Percentiles rank a stretch among this genome's conserved stretches.
These are phyloP conservation scores for Oedothorax gibbosus DNA, from an alignment of 1,140 invertebrate species.

Conservation along the genomic window DNA sequence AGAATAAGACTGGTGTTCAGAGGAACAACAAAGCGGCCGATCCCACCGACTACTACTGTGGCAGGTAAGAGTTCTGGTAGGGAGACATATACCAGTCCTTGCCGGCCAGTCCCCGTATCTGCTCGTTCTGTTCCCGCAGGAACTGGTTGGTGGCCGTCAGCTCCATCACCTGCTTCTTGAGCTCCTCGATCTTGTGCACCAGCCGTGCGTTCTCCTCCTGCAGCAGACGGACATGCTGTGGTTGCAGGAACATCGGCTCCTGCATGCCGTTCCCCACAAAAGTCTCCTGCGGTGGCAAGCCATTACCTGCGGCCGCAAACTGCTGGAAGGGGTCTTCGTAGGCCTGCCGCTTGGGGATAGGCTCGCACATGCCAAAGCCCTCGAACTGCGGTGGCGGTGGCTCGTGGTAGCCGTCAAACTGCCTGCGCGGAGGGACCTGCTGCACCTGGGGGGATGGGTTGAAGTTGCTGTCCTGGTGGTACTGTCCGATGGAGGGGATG, in stretches of 20 bases:
- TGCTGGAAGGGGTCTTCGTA: constrained; percentile 41
- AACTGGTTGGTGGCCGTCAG: constrained; percentile 84
- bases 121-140: constrained; percentile 82
- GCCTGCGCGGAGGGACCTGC: neutral
- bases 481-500: constrained; percentile 64
- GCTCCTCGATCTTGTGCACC: constrained; percentile 78
- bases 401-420: constrained; percentile 50
- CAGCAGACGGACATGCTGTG: constrained; percentile 66
- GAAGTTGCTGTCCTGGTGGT: constrained; percentile 62
- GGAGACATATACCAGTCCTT: constrained; percentile 65
- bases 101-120: constrained; percentile 76
- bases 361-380: constrained; percentile 61
- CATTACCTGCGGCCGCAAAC: constrained; percentile 25
- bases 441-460: neutral
- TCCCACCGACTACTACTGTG: constrained; percentile 13
- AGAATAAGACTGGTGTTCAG: neutral
- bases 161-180: constrained; percentile 78
- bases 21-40: constrained; percentile 47
- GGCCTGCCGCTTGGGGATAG: constrained; percentile 64
- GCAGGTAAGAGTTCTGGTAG: constrained; percentile 49
- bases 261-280: constrained; percentile 10
- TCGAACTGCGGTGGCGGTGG: constrained; percentile 25
- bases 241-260: constrained; percentile 13
- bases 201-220: constrained; percentile 81
- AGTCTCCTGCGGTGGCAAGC: too few relatives aligned